Conservation (phyloP, 2,888 invertebrate genomes). For the Agrotis ipsilon region DNA sequence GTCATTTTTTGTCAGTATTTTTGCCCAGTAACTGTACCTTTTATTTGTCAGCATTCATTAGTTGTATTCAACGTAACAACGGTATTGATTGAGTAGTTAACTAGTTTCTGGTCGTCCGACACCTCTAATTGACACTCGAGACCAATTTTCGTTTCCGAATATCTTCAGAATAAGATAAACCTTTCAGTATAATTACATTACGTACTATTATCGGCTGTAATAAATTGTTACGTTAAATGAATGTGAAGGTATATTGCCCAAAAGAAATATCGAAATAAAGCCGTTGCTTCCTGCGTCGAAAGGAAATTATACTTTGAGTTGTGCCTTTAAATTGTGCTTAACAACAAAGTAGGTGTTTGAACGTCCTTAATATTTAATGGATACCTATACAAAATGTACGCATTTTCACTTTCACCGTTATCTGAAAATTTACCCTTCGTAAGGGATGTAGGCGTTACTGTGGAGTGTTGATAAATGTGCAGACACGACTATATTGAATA, state of each 20-base stretch:
- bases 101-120: constrained; percentile 44
- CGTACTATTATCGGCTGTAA: background rate
- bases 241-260: background rate
- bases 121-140: constrained; percentile 46
- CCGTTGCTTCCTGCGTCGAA: background rate
- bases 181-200: constrained; percentile 19
- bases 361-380: constrained; percentile 48
- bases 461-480: constrained; percentile 13
- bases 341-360: constrained; percentile 20
- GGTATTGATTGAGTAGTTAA: constrained; percentile 33
- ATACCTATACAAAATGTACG: constrained; percentile 29
- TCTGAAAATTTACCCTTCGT: constrained; percentile 12
- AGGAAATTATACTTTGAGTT: background rate
- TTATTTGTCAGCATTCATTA: constrained; percentile 42
- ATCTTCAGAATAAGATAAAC: constrained; percentile 23
- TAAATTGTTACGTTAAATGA: background rate
- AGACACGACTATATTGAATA: constrained; percentile 18
- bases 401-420: constrained; percentile 9
- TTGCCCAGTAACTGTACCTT: constrained; percentile 22
- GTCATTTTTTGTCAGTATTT: constrained; percentile 35
- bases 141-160: constrained; percentile 41
- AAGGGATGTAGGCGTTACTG: background rate
- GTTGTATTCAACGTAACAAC: constrained; percentile 33
- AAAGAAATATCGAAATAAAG: background rate
- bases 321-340: constrained; percentile 33